Evolutionary conservation across 2,113 vertebrate species (phyloP).

Genomic region (Salvelinus fontinalis): DNA sequence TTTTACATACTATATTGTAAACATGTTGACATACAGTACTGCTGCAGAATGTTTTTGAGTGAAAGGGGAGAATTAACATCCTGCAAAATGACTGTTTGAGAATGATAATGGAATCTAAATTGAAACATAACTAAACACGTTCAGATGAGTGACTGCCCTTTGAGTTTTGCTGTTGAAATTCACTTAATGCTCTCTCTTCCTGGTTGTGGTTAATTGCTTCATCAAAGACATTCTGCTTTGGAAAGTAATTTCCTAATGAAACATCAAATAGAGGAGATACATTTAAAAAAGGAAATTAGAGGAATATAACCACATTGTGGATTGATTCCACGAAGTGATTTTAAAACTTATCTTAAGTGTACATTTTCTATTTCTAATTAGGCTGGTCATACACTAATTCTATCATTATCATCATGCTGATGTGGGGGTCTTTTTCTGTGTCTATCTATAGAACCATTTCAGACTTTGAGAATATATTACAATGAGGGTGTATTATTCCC

Average conservation of each 20-base stretch:
- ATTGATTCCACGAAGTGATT: slow-evolving; percentile 30
- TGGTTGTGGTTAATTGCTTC: slow-evolving; percentile 42
- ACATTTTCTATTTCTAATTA: neutral
- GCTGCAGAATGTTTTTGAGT: neutral
- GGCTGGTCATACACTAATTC: neutral
- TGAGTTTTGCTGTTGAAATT: slow-evolving; percentile 24
- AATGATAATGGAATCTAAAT: slow-evolving; percentile 23
- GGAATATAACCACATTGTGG: slow-evolving; percentile 35
- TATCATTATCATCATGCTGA: too few species aligned
- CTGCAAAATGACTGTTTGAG: slow-evolving; percentile 15
- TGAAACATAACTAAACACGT: slow-evolving; percentile 10
- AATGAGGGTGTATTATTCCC: neutral
- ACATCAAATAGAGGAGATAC: slow-evolving; percentile 30
- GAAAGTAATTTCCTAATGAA: slow-evolving; percentile 49
- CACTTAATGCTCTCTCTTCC: slow-evolving; percentile 9
- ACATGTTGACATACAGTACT: neutral
- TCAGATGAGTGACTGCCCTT: slow-evolving; percentile 28
- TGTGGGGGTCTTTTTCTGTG: too few species aligned
- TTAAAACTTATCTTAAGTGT: neutral
- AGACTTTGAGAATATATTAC: neutral
- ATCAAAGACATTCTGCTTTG: slow-evolving; percentile 42
- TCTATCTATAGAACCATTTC: neutral
- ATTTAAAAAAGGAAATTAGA: slow-evolving; percentile 3
- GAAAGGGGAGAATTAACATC: neutral
- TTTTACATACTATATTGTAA: too few species aligned